Evolutionary conservation across 2,888 invertebrate genomes (phyloP).

Genomic region (Criorhina ranunculi): DNA sequence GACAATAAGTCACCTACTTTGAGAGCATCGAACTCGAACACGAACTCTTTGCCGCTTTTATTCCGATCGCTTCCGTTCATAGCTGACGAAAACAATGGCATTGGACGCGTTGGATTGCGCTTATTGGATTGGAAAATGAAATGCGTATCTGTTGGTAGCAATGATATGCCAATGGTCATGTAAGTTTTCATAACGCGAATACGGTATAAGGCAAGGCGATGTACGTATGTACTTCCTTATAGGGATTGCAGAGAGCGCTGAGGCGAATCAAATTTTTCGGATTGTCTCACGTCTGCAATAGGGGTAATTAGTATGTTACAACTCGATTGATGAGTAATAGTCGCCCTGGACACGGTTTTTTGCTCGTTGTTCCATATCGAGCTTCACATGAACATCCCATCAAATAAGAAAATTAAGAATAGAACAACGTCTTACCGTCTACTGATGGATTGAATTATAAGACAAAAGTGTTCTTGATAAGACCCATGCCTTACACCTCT

Average conservation of each 20-base stretch:
- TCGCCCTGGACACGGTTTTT: no score
- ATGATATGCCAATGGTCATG: not conserved
- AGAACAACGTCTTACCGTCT: no score
- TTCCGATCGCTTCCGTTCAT: slow-evolving; percentile 40
- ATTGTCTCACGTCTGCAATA: slow-evolving; percentile 25
- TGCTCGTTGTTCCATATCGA: no score
- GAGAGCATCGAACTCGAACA: slow-evolving; percentile 24
- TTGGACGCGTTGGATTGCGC: slow-evolving; percentile 48
- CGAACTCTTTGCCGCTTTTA: slow-evolving; percentile 21
- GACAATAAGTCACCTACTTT: slow-evolving; percentile 56
- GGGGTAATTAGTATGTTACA: not conserved
- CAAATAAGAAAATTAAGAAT: no score
- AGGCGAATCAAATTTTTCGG: slow-evolving; percentile 8
- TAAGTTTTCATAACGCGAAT: slow-evolving; percentile 46
- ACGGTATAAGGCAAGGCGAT: slow-evolving; percentile 27
- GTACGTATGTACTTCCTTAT: slow-evolving; percentile 47
- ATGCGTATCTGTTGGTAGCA: slow-evolving; percentile 30
- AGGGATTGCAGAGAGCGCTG: slow-evolving; percentile 17
- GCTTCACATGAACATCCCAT: no score
- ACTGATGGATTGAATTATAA: no score
- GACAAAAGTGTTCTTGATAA: no score
- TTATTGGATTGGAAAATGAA: slow-evolving; percentile 61
- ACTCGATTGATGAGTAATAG: no score
- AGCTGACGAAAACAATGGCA: slow-evolving; percentile 44
- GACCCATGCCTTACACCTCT: no score